Conservation (phyloP, 2,888 invertebrate species). For the Lasioglossum oenotherae region DNA sequence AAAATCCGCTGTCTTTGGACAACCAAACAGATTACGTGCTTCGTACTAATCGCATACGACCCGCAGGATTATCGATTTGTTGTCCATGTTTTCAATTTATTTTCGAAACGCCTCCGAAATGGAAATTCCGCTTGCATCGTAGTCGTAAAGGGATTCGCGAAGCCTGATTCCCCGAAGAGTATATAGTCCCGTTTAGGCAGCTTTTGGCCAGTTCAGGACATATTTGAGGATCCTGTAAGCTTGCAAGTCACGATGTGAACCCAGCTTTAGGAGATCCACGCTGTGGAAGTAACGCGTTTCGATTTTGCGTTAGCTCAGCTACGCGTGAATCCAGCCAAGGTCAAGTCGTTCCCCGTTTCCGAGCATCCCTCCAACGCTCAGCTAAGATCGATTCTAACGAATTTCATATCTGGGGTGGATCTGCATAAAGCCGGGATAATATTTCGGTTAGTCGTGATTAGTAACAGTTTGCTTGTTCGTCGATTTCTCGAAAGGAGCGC, state of each 20-base stretch:
- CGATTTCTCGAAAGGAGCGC: not conserved
- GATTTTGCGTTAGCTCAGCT: conserved; percentile 85
- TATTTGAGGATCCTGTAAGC: conserved; percentile 44
- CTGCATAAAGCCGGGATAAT: conserved; percentile 56
- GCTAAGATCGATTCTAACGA: conserved; percentile 75
- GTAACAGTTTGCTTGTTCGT: conserved; percentile 13
- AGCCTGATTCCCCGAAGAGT: not conserved
- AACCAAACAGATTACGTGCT: not conserved
- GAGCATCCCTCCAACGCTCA: conserved; percentile 76
- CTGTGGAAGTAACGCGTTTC: conserved; percentile 84
- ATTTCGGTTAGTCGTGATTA: conserved; percentile 54
- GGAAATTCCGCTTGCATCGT: not conserved
- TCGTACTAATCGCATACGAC: no score
- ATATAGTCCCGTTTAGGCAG: conserved; percentile 1
- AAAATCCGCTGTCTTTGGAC: no score
- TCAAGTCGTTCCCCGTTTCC: conserved; percentile 83
- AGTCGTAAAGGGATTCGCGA: not conserved
- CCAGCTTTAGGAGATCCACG: conserved; percentile 83
- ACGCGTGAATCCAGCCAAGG: conserved; percentile 85
- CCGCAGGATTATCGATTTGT: not conserved
- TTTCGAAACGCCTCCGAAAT: not conserved
- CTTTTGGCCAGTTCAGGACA: not conserved
- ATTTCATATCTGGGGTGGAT: conserved; percentile 69
- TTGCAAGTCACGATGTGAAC: conserved; percentile 78
- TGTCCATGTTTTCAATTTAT: not conserved